These are phyloP conservation scores for Sebastes steindachneri DNA, from an alignment of 2,797 vertebrate species.

Conservation along the genomic window DNA sequence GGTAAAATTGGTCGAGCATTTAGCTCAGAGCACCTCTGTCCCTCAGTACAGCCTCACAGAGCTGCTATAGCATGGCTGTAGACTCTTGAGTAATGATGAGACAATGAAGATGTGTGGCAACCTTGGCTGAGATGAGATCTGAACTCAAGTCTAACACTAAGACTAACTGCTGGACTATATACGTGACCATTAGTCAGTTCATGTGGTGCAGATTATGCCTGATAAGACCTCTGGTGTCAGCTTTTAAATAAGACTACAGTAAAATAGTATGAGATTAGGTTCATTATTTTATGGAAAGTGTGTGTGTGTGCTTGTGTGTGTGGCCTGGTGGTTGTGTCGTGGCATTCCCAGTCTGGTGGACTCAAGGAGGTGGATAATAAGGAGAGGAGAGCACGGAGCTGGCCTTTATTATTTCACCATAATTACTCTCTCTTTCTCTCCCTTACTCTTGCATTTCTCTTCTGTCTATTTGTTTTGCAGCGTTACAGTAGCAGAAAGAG, in stretches of 20 bases:
- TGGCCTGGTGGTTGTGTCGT: not conserved
- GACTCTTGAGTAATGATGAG: not conserved
- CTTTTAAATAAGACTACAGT: conserved; percentile 18
- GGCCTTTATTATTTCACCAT: conserved; percentile 34
- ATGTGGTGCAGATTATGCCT: not conserved
- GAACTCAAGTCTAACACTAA: not conserved
- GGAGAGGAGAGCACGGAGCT: not conserved
- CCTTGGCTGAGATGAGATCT: not conserved
- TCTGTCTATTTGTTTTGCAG: not conserved
- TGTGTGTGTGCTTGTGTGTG: conserved; percentile 3
- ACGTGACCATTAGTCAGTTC: not conserved
- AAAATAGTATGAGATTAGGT: not conserved
- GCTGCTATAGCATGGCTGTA: not conserved
- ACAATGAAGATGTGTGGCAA: not conserved
- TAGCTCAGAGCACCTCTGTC: not conserved
- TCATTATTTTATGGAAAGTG: conserved; percentile 21
- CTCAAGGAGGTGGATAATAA: conserved; percentile 15
- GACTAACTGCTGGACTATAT: not conserved
- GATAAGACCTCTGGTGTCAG: not conserved
- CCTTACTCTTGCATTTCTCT: not conserved
- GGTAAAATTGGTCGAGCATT: not conserved
- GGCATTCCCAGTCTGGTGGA: conserved; percentile 1
- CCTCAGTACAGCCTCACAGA: too few species aligned
- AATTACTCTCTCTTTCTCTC: conserved; percentile 31
- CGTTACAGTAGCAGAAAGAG: not conserved